Evolutionary conservation across 2,888 invertebrate species (phyloP), one percentile per base, ranked within the genome.

Genomic region (Tupiocoris notatus): DNA sequence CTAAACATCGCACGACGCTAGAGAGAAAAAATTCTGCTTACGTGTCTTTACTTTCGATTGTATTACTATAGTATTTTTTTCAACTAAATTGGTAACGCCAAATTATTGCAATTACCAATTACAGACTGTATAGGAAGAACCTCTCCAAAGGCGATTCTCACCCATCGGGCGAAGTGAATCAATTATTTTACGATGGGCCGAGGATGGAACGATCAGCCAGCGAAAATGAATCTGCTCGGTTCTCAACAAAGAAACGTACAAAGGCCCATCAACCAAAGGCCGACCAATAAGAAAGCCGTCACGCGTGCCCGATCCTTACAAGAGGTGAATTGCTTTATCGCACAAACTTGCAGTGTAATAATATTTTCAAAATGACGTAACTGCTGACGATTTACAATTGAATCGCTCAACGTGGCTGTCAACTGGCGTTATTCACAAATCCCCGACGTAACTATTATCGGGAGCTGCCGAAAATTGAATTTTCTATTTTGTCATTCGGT

Each of bases 281-380:
- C 7, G 7, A 24, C 20, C 65, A 65, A 65, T 39, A 39, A 39
- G 25, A 65, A 39, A 39, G 39, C 65, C 39, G 65, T 65, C 25
- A 65, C 65, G 39, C 20, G 65, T 20, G 25, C 65, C 65, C 39
- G 25, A 39, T 20, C 20, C 25, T 25, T 24, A 20, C 20, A 65
- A n/a, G 65, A 39, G 25, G 65, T 39, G 39, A 65, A 65, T 65
- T 65, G 65, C 65, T 65, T 39, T 39, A 65, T 65, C 65, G 20
- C 20, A 39, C 39, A 39, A 39, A 39, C 54, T 20, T 65, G 1
- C 65, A 39, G 25, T 25, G 25, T 65, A 24, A 39, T 39, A 65
- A 7, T 39, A 39, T n/a, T 17, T 63, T 25, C 63, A 0, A 12
- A 21, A 25, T 65, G 65, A 65, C 65, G 25, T 65, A 65, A 65